A percentile compares a stretch with the other conserved stretches of the same genome.
Evolutionary conservation across 2,888 invertebrate genomes (phyloP).

Genomic region (Lepas anatifera): DNA sequence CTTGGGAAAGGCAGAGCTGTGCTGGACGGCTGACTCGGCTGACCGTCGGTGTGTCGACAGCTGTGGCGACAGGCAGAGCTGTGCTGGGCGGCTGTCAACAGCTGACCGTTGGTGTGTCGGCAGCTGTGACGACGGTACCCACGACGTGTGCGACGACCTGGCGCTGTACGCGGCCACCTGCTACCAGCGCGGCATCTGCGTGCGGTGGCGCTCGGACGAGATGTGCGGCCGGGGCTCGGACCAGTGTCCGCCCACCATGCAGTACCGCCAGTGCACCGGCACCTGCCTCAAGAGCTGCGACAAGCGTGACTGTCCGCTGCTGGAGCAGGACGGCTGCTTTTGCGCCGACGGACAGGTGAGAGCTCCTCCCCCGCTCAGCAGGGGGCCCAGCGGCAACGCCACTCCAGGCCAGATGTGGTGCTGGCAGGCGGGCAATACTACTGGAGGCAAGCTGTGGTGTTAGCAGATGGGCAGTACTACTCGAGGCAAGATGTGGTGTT

Average conservation of each 20-base stretch:
- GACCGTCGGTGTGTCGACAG: too few relatives aligned
- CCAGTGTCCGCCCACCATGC: slow-evolving; percentile 41
- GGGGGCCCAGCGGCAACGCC: too few relatives aligned
- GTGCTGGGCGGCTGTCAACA: too few relatives aligned
- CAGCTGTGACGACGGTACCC: slow-evolving; percentile 35
- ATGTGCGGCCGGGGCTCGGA: slow-evolving; percentile 46
- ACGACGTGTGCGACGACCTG: slow-evolving; percentile 49
- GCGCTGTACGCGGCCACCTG: slow-evolving; percentile 63
- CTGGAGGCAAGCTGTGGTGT: too few relatives aligned
- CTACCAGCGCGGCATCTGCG: slow-evolving; percentile 53
- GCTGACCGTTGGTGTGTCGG: too few relatives aligned
- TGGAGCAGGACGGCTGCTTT: slow-evolving; percentile 64
- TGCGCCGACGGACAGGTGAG: slow-evolving; percentile 59
- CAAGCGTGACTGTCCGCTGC: slow-evolving; percentile 38
- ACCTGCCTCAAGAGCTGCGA: slow-evolving; percentile 55
- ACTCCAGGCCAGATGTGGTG: too few relatives aligned
- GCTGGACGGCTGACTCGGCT: too few relatives aligned
- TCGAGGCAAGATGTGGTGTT: too few relatives aligned
- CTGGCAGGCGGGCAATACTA: too few relatives aligned
- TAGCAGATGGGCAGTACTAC: too few relatives aligned
- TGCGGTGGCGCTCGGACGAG: slow-evolving; percentile 51
- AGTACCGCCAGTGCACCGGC: slow-evolving; percentile 44
- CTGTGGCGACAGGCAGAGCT: too few relatives aligned
- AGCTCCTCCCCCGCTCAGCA: neutral
- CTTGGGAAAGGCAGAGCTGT: too few relatives aligned